Evolutionary conservation across 2,888 invertebrate species (phyloP), one percentile per base, ranked within the genome.

Genomic region (Scaptomyza tumidula): DNA sequence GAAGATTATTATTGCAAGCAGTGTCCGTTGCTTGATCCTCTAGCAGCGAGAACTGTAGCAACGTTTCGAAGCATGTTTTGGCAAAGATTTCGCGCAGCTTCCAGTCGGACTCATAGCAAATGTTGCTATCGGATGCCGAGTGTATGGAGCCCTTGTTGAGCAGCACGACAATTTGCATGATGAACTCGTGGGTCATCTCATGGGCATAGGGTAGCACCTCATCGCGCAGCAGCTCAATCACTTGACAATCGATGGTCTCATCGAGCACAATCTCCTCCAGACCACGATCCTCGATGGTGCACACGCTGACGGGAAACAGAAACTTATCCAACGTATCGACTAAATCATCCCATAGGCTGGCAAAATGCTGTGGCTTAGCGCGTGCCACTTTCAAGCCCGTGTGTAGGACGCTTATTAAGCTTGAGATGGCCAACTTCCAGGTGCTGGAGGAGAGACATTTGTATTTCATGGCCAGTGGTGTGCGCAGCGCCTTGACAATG

Each of bases 41-140:
- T 6, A 97, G 93, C 90, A 96, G 94, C 0, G 98, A 98, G 93
- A 98, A 98, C 92, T 98, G 98, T 48, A 99, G 93, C 27, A 99
- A 93, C 0, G 98, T 98, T 92, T 99, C 98, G 90, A 99, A 99
- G 90, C 99, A 99, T 0, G 97, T 96, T 90, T 98, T 96, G 46
- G 99, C 98, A 93, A 99, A 98, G 90, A 98, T 98, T 92, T 99
- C 98, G 16, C 98, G 93, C 75, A 98, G 93, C 68, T 97, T 96
- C 71, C 95, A 93, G 88, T 96, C 96, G 66, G 95, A 95, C 89
- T 97, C 97, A 76, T 95, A 95, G 88, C 93, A 93, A 55, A 94
- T 93, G 91, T 93, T 94, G 24, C 94, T 93, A 67, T 94, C 94
- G 10, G 94, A 94, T 0, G 95, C 95, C 14, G 96, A 96, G 93